Evolutionary conservation across 2,797 vertebrate species (phyloP).

Genomic region (Calcarius lapponicus): DNA sequence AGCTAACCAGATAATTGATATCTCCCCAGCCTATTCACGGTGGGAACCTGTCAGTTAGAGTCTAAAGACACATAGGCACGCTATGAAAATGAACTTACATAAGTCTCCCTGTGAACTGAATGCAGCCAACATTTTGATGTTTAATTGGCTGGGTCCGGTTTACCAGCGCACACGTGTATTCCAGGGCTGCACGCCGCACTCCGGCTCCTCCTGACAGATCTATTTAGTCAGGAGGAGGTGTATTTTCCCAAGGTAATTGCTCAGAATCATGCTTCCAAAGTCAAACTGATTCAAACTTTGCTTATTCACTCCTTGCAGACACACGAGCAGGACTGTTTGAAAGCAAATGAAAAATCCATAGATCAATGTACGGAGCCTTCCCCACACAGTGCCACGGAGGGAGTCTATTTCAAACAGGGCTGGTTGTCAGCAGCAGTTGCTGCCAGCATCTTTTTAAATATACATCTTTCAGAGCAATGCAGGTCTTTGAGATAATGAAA

Average conservation of each 20-base stretch:
- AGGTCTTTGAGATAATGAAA: slow-evolving; percentile 62
- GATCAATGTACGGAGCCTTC: slow-evolving; percentile 39
- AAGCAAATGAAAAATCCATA: slow-evolving; percentile 74
- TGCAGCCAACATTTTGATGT: slow-evolving; percentile 75
- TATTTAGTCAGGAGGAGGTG: slow-evolving; percentile 75
- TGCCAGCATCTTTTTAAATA: slow-evolving; percentile 66
- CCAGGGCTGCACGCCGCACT: slow-evolving; percentile 14
- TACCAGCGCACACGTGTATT: slow-evolving; percentile 66
- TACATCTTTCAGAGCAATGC: slow-evolving; percentile 59
- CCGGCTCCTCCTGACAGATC: slow-evolving; percentile 75
- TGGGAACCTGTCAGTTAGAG: slow-evolving; percentile 80
- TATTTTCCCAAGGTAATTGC: slow-evolving; percentile 77
- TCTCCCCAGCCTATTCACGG: slow-evolving; percentile 78
- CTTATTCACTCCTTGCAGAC: slow-evolving; percentile 72
- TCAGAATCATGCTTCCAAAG: slow-evolving; percentile 77
- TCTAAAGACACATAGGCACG: slow-evolving; percentile 73
- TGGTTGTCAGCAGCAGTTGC: slow-evolving; percentile 56
- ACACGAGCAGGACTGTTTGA: slow-evolving; percentile 59
- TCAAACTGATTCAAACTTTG: slow-evolving; percentile 76
- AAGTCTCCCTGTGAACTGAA: slow-evolving; percentile 72
- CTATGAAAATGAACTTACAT: slow-evolving; percentile 80
- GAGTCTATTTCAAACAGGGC: slow-evolving; percentile 57
- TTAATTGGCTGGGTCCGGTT: slow-evolving; percentile 79
- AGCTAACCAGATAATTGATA: slow-evolving; percentile 83
- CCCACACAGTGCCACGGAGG: slow-evolving; percentile 37